phyloP scores from a whole-genome alignment of 2,113 vertebrate genomes.

The Bubalus kerabau region DNA sequence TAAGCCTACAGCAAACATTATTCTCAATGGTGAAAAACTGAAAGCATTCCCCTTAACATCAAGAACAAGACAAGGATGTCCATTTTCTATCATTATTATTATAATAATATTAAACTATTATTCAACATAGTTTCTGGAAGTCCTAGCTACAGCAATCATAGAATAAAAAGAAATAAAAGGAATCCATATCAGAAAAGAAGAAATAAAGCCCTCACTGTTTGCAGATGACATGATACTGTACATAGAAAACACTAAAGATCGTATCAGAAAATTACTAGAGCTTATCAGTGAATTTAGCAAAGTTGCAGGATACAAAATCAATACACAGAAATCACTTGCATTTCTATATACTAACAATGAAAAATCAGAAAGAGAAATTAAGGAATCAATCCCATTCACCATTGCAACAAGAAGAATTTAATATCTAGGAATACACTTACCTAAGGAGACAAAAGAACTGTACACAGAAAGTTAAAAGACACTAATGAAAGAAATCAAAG shows the following conservation, averaged over 20 bases:
- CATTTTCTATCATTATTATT: neutral
- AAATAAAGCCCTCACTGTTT: neutral
- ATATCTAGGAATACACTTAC: neutral
- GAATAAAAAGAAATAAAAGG: neutral
- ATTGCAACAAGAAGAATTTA: neutral
- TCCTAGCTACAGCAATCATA: neutral
- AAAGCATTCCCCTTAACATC: neutral
- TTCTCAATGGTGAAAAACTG: neutral
- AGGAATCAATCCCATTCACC: neutral
- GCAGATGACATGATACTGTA: neutral
- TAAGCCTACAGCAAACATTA: neutral
- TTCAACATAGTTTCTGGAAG: neutral
- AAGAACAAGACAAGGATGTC: neutral
- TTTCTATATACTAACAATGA: neutral
- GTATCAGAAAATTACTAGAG: neutral
- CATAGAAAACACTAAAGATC: neutral
- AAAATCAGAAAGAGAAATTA: neutral
- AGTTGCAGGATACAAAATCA: neutral
- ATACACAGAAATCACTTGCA: neutral
- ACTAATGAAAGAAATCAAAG: neutral
- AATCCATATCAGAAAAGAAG: neutral
- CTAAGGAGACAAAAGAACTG: neutral
- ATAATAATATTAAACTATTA: neutral
- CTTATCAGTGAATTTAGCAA: neutral
- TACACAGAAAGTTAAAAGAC: neutral